Base-by-base conservation (phyloP, 2,888 invertebrate genomes). In the Ophion ventricosus region DNA sequence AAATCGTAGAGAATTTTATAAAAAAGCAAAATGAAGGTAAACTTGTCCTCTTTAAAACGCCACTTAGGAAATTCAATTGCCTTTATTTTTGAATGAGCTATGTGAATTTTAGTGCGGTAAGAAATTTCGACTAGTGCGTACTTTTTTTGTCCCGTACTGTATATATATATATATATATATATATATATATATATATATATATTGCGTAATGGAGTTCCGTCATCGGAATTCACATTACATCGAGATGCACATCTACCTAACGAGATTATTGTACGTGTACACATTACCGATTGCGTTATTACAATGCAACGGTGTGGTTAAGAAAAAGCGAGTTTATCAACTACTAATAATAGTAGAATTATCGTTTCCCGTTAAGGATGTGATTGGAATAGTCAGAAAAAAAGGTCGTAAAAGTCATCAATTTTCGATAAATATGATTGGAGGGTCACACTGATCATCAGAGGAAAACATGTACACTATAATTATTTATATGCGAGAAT, bases 211-310 rank as follows among this genome's bases (percentile, higher is more conserved):
- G 70, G 79, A 81, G 78, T 73, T 63, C 61, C 73, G 84, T 84
- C 81, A 79, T 84, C 74, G 84, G 81, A 78, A 84, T 84, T 81
- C 81, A 70, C 49, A 82, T 84, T 84, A 66, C 73, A 84, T 75
- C 26, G 78, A 79, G 74, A 81, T 84, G 84, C 78, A 66, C 74
- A 56, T 43, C 49, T 26, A 64, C 56, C 2, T 20, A 29, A 54
- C 74, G 49, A 54, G 54, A 59, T 74, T 63, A 54, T 77, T 70
- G 49, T 59, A 57, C 63, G 67, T 29, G 26, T 5, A 61, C 67
- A 66, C 59, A 74, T 17, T 23, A 66, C 25, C 54, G n/a, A 83
- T 83, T 83, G 83, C 83, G 83, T 83, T 83, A 83, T 80, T 76
- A 76, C 29, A 76, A 66, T 43, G 69, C 40, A 70, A 59, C 29